Evolutionary conservation across 2,113 vertebrate species (phyloP).

Genomic region (Zosterops lateralis): DNA sequence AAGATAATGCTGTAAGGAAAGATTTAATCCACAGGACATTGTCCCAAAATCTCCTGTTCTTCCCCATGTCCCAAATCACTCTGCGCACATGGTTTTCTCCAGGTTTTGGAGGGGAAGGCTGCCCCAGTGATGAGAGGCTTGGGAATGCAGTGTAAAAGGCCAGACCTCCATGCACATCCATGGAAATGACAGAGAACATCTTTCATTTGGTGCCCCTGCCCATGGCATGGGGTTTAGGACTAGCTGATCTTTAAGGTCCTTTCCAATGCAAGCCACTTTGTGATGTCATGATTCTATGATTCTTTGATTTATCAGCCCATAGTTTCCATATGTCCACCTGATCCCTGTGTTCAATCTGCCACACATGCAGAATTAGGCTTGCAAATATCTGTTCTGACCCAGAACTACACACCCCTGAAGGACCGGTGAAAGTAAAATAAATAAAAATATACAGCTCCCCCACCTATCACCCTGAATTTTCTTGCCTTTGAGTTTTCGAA

Average conservation of each 20-base stretch:
- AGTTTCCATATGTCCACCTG: accelerated
- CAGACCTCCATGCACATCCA: background rate
- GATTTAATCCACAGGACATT: background rate
- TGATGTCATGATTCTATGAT: background rate
- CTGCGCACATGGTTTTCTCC: background rate
- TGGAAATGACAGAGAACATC: background rate
- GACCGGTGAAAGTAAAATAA: background rate
- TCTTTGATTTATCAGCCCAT: background rate
- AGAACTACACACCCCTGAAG: background rate
- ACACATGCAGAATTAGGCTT: accelerated
- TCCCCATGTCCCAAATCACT: background rate
- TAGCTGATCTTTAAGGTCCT: background rate
- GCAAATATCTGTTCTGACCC: background rate
- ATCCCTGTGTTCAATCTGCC: background rate
- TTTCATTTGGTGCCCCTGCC: background rate
- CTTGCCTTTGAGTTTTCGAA: no score
- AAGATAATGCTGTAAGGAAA: background rate
- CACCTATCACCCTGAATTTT: background rate
- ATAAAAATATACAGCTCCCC: accelerated
- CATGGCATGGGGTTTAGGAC: no score
- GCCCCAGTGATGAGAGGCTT: background rate
- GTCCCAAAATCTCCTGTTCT: background rate
- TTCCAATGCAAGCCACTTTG: background rate
- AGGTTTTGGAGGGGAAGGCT: background rate
- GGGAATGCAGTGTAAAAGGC: background rate